Evolutionary conservation across 2,797 vertebrate species (phyloP).

Genomic region (Artibeus jamaicensis): DNA sequence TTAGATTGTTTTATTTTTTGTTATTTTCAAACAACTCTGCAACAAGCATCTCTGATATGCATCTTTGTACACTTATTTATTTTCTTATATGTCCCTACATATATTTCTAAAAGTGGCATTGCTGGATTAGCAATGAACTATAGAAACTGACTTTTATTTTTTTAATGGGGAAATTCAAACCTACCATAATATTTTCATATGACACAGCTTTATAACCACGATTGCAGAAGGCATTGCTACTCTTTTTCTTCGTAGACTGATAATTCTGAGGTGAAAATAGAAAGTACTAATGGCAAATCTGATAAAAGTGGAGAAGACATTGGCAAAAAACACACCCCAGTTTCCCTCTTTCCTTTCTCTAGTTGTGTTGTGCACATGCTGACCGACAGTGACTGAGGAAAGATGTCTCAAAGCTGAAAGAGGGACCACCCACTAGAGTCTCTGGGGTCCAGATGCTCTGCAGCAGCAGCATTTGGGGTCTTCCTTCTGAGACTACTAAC

Average conservation of each 20-base stretch:
- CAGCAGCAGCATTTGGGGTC: neutral
- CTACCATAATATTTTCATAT: neutral
- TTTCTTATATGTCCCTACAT: neutral
- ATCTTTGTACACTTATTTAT: neutral
- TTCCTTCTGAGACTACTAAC: neutral
- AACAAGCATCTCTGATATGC: neutral
- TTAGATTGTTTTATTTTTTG: neutral
- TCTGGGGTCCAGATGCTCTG: neutral
- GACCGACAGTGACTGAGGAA: neutral
- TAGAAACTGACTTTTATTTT: neutral
- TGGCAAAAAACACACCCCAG: neutral
- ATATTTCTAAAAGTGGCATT: neutral
- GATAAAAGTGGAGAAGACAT: neutral
- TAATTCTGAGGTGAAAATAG: constrained; percentile 20
- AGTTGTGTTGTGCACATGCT: neutral
- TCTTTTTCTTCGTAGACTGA: neutral
- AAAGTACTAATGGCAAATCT: neutral
- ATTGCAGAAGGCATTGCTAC: neutral
- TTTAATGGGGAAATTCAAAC: neutral
- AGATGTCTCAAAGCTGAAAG: neutral
- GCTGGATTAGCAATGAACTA: neutral
- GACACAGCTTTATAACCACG: neutral
- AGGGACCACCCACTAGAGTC: neutral
- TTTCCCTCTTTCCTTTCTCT: neutral
- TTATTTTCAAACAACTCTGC: neutral